phyloP scores from a whole-genome alignment of 1,140 invertebrate species.

The Nasonia vitripennis region DNA sequence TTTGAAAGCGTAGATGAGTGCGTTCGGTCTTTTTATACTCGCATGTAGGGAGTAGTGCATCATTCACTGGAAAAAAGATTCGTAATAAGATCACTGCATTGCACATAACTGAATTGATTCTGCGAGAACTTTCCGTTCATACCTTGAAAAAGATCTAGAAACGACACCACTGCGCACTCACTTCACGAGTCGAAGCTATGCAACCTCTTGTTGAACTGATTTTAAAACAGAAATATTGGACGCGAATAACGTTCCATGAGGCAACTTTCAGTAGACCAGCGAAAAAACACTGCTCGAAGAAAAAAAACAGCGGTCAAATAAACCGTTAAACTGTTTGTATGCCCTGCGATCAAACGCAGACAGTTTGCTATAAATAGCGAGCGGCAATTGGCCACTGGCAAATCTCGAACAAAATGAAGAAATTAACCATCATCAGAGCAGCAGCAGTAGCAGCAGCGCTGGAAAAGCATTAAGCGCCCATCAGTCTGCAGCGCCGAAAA shows the following conservation, averaged over 20 bases:
- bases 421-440: slow-evolving; percentile 17
- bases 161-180: too few species aligned
- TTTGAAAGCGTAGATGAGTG: neutral
- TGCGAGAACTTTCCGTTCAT: too few species aligned
- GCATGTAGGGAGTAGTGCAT: too few species aligned
- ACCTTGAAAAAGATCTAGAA: too few species aligned
- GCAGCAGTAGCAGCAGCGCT: neutral
- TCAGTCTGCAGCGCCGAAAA: neutral
- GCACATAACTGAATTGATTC: too few species aligned
- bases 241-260: too few species aligned
- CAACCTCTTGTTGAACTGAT: too few species aligned
- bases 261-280: neutral
- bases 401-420: slow-evolving; percentile 5
- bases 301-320: neutral
- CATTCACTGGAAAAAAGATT: neutral
- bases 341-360: neutral
- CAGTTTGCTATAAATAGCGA: neutral
- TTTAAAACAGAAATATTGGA: too few species aligned
- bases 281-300: neutral
- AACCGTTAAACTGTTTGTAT: neutral
- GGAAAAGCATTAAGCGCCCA: slow-evolving; percentile 6
- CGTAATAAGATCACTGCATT: too few species aligned
- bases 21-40: neutral
- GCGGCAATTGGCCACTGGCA: neutral
- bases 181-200: too few species aligned